Evolutionary conservation across 2,797 vertebrate genomes (phyloP), one percentile per base, ranked within the genome.

Genomic region (Anas flavirostris): DNA sequence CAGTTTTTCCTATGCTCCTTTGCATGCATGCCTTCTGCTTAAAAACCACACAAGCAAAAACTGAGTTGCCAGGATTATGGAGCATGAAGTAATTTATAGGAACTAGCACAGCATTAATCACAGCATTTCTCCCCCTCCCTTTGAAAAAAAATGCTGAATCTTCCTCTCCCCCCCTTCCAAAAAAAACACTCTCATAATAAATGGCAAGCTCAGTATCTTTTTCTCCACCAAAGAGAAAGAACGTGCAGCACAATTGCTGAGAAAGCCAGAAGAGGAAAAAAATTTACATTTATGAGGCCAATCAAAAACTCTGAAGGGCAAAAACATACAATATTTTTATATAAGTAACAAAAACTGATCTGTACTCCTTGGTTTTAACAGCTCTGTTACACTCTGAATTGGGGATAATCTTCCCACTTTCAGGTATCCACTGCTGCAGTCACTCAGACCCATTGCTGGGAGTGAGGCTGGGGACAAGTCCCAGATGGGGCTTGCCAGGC

Each of bases 401-500:
- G 39, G 48, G 6, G 28, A 12, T 46, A n/a, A 25, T 16, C 6
- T 5, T 70, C 31, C 69, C 43, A 60, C 12, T 7, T 79, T 44
- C 15, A 41, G 13, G 13, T 68, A 7, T 21, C 3, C n/a, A 31
- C 8, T 4, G 3, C 29, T 53, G 16, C 29, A 48, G 23, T 43
- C 25, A 60, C 9, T 7, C 9, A 56, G 35, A 55, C 7, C 7
- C 5, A 6, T 8, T 44, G 23, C 41, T 74, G 19, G 22, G 18
- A 67, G 18, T 0, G 3, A 35, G 23, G 35, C 3, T 23, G 43
- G 29, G 33, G 21, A 44, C 33, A 55, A 10, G 10, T 50, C 10
- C 4, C 52, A 67, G 26, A 16, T 52, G 53, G 5, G 35, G 1
- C 19, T 44, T 23, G 19, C 0, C 1, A 56, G 4, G 4, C 1